These are phyloP conservation scores for Aphidius gifuensis DNA, from an alignment of 1,140 invertebrate genomes.

Conservation along the genomic window DNA sequence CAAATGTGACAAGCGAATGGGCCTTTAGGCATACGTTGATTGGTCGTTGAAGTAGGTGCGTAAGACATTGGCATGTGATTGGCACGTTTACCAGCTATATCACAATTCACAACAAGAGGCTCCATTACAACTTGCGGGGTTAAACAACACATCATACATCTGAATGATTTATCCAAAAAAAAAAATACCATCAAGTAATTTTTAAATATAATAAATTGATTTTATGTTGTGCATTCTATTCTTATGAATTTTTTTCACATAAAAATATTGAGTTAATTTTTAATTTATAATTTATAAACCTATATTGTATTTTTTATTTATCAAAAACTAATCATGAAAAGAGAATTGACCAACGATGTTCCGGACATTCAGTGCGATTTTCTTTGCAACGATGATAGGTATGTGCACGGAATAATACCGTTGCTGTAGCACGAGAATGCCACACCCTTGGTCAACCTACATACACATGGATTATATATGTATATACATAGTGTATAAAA, in stretches of 20 bases:
- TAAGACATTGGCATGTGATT: conserved; percentile 10
- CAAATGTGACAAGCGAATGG: background rate
- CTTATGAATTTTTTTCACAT: no score
- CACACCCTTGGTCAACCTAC: conserved; percentile 41
- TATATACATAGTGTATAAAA: conserved; percentile 2
- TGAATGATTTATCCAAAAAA: no score
- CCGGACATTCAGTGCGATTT: conserved; percentile 32
- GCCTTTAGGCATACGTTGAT: background rate
- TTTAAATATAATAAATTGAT: no score
- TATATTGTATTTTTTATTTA: no score
- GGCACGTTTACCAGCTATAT: background rate
- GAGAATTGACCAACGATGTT: conserved; percentile 8
- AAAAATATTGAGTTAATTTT: no score
- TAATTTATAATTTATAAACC: no score
- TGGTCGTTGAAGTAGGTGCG: background rate
- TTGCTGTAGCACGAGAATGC: conserved; percentile 41
- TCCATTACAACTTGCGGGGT: no score
- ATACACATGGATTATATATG: conserved; percentile 13
- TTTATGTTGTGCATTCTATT: no score
- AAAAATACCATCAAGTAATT: no score
- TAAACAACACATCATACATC: no score
- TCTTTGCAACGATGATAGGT: conserved; percentile 35
- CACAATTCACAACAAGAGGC: no score
- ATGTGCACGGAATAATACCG: conserved; percentile 45
- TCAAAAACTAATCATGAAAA: no score